Evolutionary conservation across 2,797 vertebrate species (phyloP), one percentile per base, ranked within the genome.

Genomic region (Ateles fusciceps): DNA sequence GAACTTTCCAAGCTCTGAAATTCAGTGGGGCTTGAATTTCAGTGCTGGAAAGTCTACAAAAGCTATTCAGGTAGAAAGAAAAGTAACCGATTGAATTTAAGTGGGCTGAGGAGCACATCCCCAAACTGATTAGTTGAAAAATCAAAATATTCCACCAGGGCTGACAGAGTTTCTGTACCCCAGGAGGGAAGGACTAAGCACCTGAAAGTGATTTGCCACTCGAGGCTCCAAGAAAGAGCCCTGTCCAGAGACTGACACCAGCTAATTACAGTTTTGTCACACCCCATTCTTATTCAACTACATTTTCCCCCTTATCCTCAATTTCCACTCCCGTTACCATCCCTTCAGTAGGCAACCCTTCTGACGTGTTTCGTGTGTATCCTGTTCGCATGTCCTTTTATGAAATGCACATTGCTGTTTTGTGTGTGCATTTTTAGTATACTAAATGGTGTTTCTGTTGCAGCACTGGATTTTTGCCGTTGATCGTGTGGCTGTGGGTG

Each of bases 261-360:
- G 24, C 2, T 4, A 2, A 26, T 1, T 6, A 17, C 1, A 33
- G 61, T 22, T 50, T 39, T 39, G 36, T 7, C 1, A 0, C 5
- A 6, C 14, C 5, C n/a, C 48, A 0, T 14, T 5, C 78, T 36
- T 55, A 12, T n/a, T n/a, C 30, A 42, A 9, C 44, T 28, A 7
- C 9, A 0, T 2, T 0, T 14, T 26, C 33, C 36, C 80, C 64
- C 24, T 61, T 4, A 19, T 13, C n/a, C 79, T 36, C 52, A 4
- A 2, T 19, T 11, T 26, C 44, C 44, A 5, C 5, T 3, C 87
- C 22, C 19, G 1, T 19, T 28, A 42, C 21, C 59, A 55, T 24
- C 44, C 22, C 42, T 71, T 71, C 52, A 22, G 19, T 2, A 52
- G 68, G 50, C 55, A 30, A 5, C 24, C 8, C 36, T 42, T 52